Conservation (phyloP, 2,113 vertebrate species). For the Cebidichthys violaceus region DNA sequence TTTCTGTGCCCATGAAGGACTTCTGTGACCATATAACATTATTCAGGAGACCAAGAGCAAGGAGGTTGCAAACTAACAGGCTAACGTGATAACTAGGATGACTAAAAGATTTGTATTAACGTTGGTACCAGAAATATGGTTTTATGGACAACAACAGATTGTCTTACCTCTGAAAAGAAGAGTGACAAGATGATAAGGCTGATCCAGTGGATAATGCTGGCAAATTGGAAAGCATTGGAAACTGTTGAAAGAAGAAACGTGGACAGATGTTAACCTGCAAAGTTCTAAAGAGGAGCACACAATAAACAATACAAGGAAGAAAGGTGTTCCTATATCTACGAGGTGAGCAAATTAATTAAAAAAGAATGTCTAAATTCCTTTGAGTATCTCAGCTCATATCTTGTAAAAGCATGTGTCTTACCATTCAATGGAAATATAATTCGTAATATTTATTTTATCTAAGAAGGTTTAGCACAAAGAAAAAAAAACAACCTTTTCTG, state of each 20-base stretch:
- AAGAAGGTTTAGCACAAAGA: neutral
- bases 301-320: neutral
- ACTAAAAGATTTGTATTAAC: neutral
- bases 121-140: neutral
- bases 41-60: neutral
- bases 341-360: neutral
- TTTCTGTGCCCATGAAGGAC: neutral
- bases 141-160: neutral
- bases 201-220: slow-evolving; percentile 97
- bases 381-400: neutral
- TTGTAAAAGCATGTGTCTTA: neutral
- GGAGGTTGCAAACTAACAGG: neutral
- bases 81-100: neutral
- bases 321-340: neutral
- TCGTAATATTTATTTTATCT: neutral
- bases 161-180: slow-evolving; percentile 97
- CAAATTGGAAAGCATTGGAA: slow-evolving; percentile 96
- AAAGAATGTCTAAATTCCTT: neutral
- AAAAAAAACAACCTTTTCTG: neutral
- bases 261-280: slow-evolving; percentile 10
- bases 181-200: slow-evolving; percentile 96
- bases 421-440: neutral
- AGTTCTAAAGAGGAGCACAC: neutral
- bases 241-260: slow-evolving; percentile 83
- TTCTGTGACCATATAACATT: neutral